Conservation (phyloP, 2,888 invertebrate species). For the Tetragonisca angustula region DNA sequence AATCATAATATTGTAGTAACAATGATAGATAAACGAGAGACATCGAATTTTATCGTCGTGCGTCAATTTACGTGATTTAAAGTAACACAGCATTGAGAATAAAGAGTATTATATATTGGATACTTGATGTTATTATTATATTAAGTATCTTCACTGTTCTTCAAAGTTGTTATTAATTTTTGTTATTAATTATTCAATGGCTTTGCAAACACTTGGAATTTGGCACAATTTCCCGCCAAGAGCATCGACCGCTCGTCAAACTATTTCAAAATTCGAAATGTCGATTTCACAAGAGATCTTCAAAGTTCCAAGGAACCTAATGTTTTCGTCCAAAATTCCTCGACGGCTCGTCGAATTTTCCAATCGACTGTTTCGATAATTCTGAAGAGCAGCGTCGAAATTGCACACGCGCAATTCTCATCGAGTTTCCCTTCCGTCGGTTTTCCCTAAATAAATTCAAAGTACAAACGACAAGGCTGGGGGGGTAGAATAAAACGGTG, state of each 20-base stretch:
- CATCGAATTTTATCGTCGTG: too few relatives aligned
- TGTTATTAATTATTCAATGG: background rate
- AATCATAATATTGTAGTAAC: too few relatives aligned
- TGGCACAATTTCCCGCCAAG: background rate
- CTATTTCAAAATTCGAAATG: background rate
- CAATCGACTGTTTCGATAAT: too few relatives aligned
- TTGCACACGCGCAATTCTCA: background rate
- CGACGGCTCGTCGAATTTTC: background rate
- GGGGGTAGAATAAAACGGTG: constrained; percentile 59
- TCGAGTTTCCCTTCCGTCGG: background rate
- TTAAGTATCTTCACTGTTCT: background rate
- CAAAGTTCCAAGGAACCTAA: background rate
- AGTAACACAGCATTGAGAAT: too few relatives aligned
- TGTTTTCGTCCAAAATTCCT: background rate
- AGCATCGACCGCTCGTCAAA: background rate
- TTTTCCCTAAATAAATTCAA: constrained; percentile 38
- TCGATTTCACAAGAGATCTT: background rate
- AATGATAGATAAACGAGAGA: too few relatives aligned
- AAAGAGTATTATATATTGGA: background rate
- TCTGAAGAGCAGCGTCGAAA: too few relatives aligned
- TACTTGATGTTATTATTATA: background rate
- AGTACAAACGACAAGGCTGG: constrained; percentile 36
- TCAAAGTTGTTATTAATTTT: background rate
- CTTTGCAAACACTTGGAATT: background rate
- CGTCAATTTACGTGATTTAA: too few relatives aligned